These are phyloP conservation scores for Hepsetus odoe DNA, from an alignment of 2,113 vertebrate species.

Conservation along the genomic window DNA sequence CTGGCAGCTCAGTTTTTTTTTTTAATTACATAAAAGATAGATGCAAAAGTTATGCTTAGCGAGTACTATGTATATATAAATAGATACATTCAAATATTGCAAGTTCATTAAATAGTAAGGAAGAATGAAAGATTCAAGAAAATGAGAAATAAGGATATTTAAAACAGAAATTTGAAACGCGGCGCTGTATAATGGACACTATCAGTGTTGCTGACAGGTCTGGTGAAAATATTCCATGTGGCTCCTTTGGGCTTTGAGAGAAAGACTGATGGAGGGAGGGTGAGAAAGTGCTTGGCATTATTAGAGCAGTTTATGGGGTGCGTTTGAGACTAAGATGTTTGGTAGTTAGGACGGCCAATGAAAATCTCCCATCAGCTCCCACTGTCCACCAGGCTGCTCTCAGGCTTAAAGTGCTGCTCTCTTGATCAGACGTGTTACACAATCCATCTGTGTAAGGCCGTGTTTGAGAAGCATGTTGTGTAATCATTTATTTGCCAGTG, in stretches of 20 bases:
- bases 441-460: background rate
- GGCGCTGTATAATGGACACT: too few relatives aligned
- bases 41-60: too few relatives aligned
- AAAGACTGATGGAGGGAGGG: background rate
- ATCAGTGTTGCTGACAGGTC: too few relatives aligned
- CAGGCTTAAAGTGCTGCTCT: background rate
- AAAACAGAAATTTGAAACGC: too few relatives aligned
- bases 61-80: too few relatives aligned
- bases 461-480: background rate
- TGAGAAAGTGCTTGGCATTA: background rate
- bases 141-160: too few relatives aligned
- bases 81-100: too few relatives aligned
- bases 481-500: background rate
- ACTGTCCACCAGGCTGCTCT: slow-evolving; percentile 2
- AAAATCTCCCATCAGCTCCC: slow-evolving; percentile 16
- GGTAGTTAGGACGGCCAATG: background rate
- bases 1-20: too few relatives aligned
- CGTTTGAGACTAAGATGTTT: background rate
- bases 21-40: too few relatives aligned
- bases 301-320: background rate
- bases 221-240: background rate
- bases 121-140: too few relatives aligned
- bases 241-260: background rate
- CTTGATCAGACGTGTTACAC: slow-evolving; percentile 2
- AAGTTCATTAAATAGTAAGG: too few relatives aligned